Evolutionary conservation across 37 sponge, comb jelly and placozoan species (phyloP), one percentile per base, ranked within the genome.

Genomic region (Mnemiopsis leidyi): DNA sequence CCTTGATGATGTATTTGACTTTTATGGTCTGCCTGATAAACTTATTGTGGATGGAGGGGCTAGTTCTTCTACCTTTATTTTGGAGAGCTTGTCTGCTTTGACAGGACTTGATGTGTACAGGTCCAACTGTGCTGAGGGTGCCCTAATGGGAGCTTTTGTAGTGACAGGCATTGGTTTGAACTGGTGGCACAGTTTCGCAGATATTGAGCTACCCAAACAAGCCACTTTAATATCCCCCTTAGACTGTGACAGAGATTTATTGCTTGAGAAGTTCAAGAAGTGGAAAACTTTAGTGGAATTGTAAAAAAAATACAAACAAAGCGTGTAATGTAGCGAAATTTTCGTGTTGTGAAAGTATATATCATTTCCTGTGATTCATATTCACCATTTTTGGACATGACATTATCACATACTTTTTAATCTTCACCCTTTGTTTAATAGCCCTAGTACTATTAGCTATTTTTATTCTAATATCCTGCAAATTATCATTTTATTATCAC

Each of bases 21-120:
- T n/a, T 1, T 85, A 39, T 26, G 61, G 61, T 21, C 7, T 29
- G 21, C 2, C 90, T 39, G 21, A 35, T 37, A 40, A 40, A 23
- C 18, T 85, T 20, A 40, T 85, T 85, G 61, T 39, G 13, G 90
- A 85, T 33, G 90, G 90, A 25, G 90, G 90, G 5, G 90, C 90
- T 5, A 40, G 61, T 38, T 23, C 40, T 0, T 85, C 90, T 13
- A 9, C 18, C 21, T 38, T 85, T 39, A 85, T 85, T 26, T 20
- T 85, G 36, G 26, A 85, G 25, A 85, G 23, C 30, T 23, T 85
- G 36, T 38, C 48, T 0, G 35, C 23, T 40, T 16, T 85, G 0
- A 85, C 90, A 0, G 35, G 35, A 39, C 18, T 38, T 23, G 48
- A 85, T 23, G 24, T 85, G 5, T 13, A 40, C n/a, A 13, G 61